Evolutionary conservation across 2,888 invertebrate species (phyloP).

Genomic region (Thymelicus acteon): DNA sequence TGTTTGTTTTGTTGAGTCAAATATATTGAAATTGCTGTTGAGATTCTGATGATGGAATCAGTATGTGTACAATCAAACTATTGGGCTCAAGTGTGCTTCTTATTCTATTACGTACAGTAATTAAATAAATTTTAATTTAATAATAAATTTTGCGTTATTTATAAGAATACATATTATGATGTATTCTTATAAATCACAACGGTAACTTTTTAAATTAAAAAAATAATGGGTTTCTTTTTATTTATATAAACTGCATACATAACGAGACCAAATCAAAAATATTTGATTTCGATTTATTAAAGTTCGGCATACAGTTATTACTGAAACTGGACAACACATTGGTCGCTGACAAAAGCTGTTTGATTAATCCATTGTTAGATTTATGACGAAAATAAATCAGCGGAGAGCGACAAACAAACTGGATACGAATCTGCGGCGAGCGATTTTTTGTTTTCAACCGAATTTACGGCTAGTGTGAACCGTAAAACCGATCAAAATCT

Average conservation of each 20-base stretch:
- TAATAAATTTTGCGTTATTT: no score
- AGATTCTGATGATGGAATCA: no score
- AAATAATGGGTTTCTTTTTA: slow-evolving; percentile 5
- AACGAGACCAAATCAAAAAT: slow-evolving; percentile 22
- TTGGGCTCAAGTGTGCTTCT: no score
- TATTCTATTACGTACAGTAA: no score
- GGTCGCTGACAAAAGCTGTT: slow-evolving; percentile 68
- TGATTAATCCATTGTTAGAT: slow-evolving; percentile 78
- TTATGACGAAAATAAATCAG: slow-evolving; percentile 80
- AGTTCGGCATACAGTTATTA: slow-evolving; percentile 35
- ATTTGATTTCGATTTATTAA: slow-evolving; percentile 30
- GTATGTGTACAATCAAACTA: no score
- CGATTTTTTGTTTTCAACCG: slow-evolving; percentile 31
- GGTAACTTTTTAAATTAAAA: neutral
- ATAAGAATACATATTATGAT: no score
- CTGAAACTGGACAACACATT: slow-evolving; percentile 59
- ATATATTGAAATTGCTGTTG: no score
- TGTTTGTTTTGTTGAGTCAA: no score
- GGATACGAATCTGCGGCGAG: slow-evolving; percentile 33
- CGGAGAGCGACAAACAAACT: slow-evolving; percentile 46
- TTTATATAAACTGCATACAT: slow-evolving; percentile 7
- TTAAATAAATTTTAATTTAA: no score
- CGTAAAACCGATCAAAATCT: slow-evolving; percentile 38
- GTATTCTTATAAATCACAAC: neutral
- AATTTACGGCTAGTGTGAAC: slow-evolving; percentile 38